Conservation (phyloP, 2,888 invertebrate genomes). For the Caenorhabditis macrosperma region DNA sequence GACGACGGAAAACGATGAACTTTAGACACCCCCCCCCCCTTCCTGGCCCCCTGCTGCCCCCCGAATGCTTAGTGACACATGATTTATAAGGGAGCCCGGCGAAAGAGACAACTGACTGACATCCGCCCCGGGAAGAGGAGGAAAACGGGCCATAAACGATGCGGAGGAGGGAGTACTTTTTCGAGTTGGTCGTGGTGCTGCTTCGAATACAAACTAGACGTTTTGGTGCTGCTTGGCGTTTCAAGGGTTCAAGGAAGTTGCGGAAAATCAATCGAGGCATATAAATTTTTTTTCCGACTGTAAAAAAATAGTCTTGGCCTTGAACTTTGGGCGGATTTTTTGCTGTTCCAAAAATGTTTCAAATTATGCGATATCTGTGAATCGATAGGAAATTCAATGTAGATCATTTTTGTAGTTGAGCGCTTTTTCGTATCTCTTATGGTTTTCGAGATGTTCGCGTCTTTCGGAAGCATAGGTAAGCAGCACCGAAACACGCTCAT, state of each 20-base stretch:
- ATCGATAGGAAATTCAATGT: background rate
- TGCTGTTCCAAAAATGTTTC: too few relatives aligned
- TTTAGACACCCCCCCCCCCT: background rate
- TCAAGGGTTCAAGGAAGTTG: too few relatives aligned
- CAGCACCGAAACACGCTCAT: too few relatives aligned
- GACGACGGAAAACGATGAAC: background rate
- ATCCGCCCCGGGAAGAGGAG: conserved; percentile 8
- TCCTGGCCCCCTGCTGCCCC: background rate
- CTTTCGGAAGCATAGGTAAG: background rate
- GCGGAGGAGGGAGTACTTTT: background rate
- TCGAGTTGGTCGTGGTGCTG: too few relatives aligned
- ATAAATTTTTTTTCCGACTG: too few relatives aligned
- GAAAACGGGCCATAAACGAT: background rate
- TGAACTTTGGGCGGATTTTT: too few relatives aligned
- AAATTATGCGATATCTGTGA: too few relatives aligned
- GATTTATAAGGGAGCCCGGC: background rate
- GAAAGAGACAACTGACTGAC: background rate
- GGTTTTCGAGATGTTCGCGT: background rate
- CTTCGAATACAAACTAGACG: too few relatives aligned
- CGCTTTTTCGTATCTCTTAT: background rate
- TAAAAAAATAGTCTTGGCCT: too few relatives aligned
- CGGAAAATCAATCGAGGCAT: too few relatives aligned
- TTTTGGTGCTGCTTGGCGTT: too few relatives aligned
- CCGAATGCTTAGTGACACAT: conserved; percentile 9
- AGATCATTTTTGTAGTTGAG: background rate